A percentile compares a stretch with the other conserved stretches of the same genome.
phyloP scores from a whole-genome alignment of 2,888 invertebrate species.

The Arctia plantaginis region DNA sequence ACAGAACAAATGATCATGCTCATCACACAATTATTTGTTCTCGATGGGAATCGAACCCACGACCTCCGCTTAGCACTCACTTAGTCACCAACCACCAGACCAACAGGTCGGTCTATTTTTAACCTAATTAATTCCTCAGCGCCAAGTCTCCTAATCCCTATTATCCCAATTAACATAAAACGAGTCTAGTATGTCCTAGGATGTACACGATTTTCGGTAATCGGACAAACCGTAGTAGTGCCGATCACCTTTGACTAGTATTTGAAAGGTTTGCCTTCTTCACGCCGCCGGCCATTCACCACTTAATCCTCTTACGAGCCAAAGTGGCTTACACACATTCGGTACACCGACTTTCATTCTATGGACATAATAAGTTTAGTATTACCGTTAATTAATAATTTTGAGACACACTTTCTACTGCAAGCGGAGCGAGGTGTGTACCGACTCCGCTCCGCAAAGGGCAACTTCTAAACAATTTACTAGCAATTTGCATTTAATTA shows the following conservation, averaged over 20 bases:
- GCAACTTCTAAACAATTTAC: background rate
- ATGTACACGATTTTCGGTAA: constrained; percentile 28
- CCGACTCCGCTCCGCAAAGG: background rate
- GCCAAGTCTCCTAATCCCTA: background rate
- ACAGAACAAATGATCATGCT: too few species aligned
- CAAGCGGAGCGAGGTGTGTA: background rate
- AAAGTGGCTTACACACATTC: constrained; percentile 52
- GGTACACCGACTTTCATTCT: constrained; percentile 34
- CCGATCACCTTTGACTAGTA: constrained; percentile 48
- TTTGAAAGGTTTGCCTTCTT: constrained; percentile 56
- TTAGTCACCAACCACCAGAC: background rate
- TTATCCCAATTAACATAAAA: constrained; percentile 1
- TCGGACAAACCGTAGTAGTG: constrained; percentile 50
- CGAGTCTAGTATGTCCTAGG: constrained; percentile 18
- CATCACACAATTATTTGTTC: background rate
- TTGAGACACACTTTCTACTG: constrained; percentile 11
- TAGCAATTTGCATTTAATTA: background rate
- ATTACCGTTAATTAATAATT: constrained; percentile 42
- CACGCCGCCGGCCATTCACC: constrained; percentile 55
- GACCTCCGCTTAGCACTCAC: too few species aligned
- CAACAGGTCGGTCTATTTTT: background rate
- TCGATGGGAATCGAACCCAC: background rate
- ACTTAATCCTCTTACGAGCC: constrained; percentile 56
- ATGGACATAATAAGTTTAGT: constrained; percentile 29
- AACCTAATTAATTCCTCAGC: background rate